Evolutionary conservation across 2,797 vertebrate species (phyloP), one percentile per base, ranked within the genome.

Genomic region (Crenuchus spilurus): DNA sequence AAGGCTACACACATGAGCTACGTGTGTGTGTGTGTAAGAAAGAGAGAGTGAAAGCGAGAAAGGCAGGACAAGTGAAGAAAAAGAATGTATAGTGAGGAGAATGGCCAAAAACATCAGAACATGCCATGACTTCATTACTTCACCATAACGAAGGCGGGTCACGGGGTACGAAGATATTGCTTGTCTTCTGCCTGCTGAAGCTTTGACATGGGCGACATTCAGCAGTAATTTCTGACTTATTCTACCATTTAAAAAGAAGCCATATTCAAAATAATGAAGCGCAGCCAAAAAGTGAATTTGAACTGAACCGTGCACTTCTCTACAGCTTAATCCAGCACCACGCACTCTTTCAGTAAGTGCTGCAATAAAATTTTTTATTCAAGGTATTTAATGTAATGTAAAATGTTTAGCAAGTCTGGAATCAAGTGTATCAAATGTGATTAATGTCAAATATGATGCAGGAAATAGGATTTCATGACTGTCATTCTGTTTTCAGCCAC

Each of bases 1-100:
- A 91, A 90, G 91, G 90, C 91, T 90, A 89, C 86, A 84, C 84
- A 79, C 85, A 88, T 84, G 84, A 90, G 85, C 70, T 80, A 79
- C 86, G 44, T 63, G 20, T 73, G 57, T 58, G 68, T 70, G 74
- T 42, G 81, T 74, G 72, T 78, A 82, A 64, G 78, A 79, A 80
- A 86, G 76, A 80, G 77, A 26, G 37, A 44, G n/a, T n/a, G n/a
- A 80, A 79, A 74, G 46, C 22, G 44, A 46, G 75, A 71, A 51
- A 64, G 71, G 18, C 18, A 39, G 61, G 49, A 70, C 48, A 35
- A 68, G 30, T 35, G 68, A 16, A 58, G 64, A 60, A 46, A 57
- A 2, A 13, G 4, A 18, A 4, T 52, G 22, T 42, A 62, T 26
- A 28, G 41, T 67, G 63, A 74, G 44, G 64, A 60, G 63, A 55